Evolutionary conservation across 2,888 invertebrate species (phyloP).

Genomic region (Camponotus fellah): DNA sequence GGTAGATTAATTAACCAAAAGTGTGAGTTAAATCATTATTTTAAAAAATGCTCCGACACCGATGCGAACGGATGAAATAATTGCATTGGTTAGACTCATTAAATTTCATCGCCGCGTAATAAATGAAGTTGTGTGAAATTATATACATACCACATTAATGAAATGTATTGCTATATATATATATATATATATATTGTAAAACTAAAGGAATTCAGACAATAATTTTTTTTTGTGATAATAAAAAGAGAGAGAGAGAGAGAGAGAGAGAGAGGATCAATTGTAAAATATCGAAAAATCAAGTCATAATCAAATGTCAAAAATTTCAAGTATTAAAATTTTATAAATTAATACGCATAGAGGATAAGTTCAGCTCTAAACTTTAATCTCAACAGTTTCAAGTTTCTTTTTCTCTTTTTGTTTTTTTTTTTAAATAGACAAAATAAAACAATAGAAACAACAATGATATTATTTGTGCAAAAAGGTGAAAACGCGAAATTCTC

Average conservation of each 20-base stretch:
- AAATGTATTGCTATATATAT: conserved; percentile 26
- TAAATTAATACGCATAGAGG: neutral
- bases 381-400: too few species aligned
- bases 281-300: neutral
- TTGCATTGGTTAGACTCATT: conserved; percentile 61
- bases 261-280: neutral
- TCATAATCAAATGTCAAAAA: neutral
- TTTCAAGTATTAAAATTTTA: neutral
- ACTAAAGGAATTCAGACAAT: conserved; percentile 13
- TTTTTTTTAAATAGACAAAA: neutral
- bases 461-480: neutral
- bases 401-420: neutral
- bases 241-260: neutral
- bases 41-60: conserved; percentile 51
- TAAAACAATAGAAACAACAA: neutral
- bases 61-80: conserved; percentile 53
- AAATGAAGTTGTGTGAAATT: conserved; percentile 37
- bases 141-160: conserved; percentile 30
- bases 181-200: neutral
- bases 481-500: neutral
- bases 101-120: conserved; percentile 53
- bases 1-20: conserved; percentile 66
- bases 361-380: neutral
- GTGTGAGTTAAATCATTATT: conserved; percentile 64
- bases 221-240: conserved; percentile 6